These are phyloP conservation scores for Phortica variegata DNA, from an alignment of 1,140 invertebrate species.

Conservation along the genomic window DNA sequence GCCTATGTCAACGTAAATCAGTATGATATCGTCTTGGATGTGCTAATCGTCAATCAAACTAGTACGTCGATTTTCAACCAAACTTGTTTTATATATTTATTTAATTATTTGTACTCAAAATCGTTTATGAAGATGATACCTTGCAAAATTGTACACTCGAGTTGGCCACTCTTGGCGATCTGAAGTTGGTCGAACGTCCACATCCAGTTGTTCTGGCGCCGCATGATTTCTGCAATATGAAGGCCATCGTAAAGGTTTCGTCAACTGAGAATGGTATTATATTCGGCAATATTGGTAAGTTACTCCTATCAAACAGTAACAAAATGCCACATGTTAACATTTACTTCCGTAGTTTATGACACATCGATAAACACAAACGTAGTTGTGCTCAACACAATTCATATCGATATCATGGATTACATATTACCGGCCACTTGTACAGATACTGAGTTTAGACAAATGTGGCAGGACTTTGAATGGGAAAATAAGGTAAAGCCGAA, in stretches of 20 bases:
- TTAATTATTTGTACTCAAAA: not conserved
- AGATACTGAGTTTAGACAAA: slow-evolving; percentile 94
- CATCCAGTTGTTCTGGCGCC: slow-evolving; percentile 93
- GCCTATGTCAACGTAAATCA: slow-evolving; percentile 99
- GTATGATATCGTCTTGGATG: slow-evolving; percentile 97
- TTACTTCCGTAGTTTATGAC: slow-evolving; percentile 77
- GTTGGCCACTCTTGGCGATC: slow-evolving; percentile 94
- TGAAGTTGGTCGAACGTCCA: slow-evolving; percentile 97
- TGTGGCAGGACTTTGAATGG: slow-evolving; percentile 99
- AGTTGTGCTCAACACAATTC: slow-evolving; percentile 98
- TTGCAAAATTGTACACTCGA: slow-evolving; percentile 98
- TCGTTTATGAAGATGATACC: slow-evolving; percentile 71
- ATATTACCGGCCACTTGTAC: slow-evolving; percentile 96
- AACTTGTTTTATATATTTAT: not conserved
- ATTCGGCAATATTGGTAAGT: slow-evolving; percentile 94
- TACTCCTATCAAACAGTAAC: not conserved
- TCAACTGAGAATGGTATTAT: slow-evolving; percentile 99
- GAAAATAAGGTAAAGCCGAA: slow-evolving; percentile 93
- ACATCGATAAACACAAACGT: slow-evolving; percentile 92
- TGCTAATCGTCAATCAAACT: slow-evolving; percentile 97
- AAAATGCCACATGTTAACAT: not conserved
- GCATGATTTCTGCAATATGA: slow-evolving; percentile 96
- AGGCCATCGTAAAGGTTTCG: slow-evolving; percentile 92
- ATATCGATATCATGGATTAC: slow-evolving; percentile 99
- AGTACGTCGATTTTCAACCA: slow-evolving; percentile 56